Conservation (phyloP, 2,113 vertebrate genomes). For the Ursus arctos region DNA sequence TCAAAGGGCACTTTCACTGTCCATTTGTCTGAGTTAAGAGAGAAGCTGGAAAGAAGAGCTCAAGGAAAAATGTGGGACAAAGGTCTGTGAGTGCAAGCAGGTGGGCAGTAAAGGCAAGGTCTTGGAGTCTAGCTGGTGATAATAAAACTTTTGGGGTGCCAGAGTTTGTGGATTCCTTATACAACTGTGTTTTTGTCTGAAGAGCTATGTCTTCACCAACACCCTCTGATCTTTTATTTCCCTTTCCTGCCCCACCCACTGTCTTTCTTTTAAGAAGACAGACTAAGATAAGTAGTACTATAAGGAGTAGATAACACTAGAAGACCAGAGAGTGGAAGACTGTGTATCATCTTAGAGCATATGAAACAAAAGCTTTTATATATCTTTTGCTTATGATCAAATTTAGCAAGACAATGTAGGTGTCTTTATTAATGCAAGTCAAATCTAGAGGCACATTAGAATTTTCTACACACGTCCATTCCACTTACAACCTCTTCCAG, state of each 20-base stretch:
- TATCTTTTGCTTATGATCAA: not conserved
- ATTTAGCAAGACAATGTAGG: not conserved
- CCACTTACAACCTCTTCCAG: not conserved
- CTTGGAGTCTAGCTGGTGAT: not conserved
- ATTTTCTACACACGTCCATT: not conserved
- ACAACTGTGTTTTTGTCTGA: not conserved
- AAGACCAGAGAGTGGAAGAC: not conserved
- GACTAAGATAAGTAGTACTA: not conserved
- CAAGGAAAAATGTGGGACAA: not conserved
- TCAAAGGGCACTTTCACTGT: not conserved
- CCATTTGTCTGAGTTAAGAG: not conserved
- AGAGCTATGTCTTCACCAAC: not conserved
- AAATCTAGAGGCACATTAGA: not conserved
- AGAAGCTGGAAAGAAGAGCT: not conserved
- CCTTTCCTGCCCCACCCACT: not conserved
- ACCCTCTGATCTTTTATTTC: not conserved
- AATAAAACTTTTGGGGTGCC: not conserved
- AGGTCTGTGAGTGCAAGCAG: not conserved
- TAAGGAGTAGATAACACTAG: not conserved
- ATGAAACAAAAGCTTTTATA: not conserved
- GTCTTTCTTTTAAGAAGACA: constrained; percentile 19
- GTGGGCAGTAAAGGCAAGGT: not conserved
- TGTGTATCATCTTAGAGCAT: not conserved
- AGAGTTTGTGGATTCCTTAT: not conserved
- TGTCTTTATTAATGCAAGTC: not conserved